Base-by-base conservation (phyloP, 2,797 vertebrate genomes). In the Neopelma chrysocephalum region DNA sequence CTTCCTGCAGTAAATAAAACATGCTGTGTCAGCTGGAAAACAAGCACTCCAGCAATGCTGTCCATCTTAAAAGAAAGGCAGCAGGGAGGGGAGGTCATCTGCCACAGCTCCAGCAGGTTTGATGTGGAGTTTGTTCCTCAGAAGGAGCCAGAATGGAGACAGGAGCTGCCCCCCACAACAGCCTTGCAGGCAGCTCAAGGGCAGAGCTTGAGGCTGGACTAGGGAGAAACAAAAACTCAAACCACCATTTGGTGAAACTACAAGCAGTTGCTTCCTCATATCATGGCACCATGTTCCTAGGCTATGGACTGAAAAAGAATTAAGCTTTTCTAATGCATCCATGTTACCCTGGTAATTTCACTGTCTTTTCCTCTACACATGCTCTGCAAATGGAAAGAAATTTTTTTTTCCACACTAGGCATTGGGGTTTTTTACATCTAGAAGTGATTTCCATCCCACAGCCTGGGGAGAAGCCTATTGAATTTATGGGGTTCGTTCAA, bases 1-100 rank as follows among this genome's bases (percentile, higher is more conserved):
- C 82, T 94, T 91, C 91, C 85, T 70, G 48, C 82, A 89, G 82
- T 80, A 94, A 96, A 95, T 90, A 72, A 93, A 95, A 72, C 32
- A 83, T 60, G 82, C 48, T 85, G 51, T 69, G 50, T 81, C 86
- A 95, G 47, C 58, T 81, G n/a, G 38, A n/a, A 81, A 72, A 69
- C 38, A 61, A 13, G 13, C 77, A 76, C 48, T 71, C 43, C 50
- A 76, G 48, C 73, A 89, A 68, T 17, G 64, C 45, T 77, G 43
- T 71, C 82, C 71, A 58, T 81, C 82, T 94, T 60, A 40, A 57
- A 75, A 85, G 60, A 71, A 66, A 89, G 51, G 53, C 10, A 92
- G 70, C 7, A 0, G 62, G 32, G 54, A 95, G 66, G 43, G 58
- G 95, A 93, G 86, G 89, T 92, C 68, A 89, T 18, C 50, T 90